Evolutionary conservation across 2,888 invertebrate genomes (phyloP).

Genomic region (Mesoligia furuncula): DNA sequence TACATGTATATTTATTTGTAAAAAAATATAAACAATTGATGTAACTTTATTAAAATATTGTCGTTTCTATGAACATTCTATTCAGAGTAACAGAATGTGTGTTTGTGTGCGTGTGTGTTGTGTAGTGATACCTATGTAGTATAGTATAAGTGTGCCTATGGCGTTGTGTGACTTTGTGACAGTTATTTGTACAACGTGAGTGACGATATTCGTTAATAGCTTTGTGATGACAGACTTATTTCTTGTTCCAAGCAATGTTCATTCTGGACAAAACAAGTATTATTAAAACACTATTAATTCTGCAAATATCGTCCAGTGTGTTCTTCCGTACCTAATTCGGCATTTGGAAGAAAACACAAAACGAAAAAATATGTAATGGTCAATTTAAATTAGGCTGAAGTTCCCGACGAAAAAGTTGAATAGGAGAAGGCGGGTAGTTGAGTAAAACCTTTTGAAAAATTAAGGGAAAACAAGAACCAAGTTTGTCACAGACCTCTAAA

Average conservation of each 20-base stretch:
- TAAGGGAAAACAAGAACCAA: conserved; percentile 20
- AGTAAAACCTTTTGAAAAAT: background rate
- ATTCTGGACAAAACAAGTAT: background rate
- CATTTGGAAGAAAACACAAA: background rate
- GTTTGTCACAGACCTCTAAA: conserved; percentile 40
- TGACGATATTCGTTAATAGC: conserved; percentile 43
- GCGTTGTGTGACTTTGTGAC: conserved; percentile 14
- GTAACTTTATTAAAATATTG: background rate
- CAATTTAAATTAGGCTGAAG: background rate
- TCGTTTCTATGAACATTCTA: background rate
- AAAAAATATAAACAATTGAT: background rate
- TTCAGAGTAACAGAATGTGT: background rate
- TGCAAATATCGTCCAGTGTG: background rate
- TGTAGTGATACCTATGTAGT: background rate
- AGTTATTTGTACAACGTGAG: conserved; percentile 14
- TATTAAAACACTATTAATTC: background rate
- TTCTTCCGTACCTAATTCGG: background rate
- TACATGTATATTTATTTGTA: background rate
- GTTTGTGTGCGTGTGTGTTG: background rate
- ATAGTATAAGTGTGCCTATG: background rate
- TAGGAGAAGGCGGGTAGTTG: background rate
- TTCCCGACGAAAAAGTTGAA: background rate
- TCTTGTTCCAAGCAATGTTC: conserved; percentile 10
- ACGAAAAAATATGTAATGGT: background rate
- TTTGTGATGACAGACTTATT: conserved; percentile 45